Evolutionary conservation across 1,140 invertebrate genomes (phyloP), one percentile per base, ranked within the genome.

Genomic region (Plectrocnemia conspersa): DNA sequence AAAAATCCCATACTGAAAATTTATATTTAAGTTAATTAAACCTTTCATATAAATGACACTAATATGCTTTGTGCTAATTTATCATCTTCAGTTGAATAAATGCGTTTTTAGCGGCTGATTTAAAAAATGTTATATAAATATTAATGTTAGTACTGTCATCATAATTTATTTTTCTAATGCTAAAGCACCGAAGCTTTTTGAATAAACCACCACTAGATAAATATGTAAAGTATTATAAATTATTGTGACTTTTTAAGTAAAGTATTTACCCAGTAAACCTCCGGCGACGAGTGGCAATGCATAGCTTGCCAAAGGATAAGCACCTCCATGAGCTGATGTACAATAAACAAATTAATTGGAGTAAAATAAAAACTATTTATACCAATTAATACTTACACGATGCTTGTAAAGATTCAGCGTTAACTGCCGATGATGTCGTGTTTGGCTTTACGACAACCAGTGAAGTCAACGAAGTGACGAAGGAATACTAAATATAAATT

Each of bases 391-490:
- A 35, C 25, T 45, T 54, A 44, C 55, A 45, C n/a, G 49, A 42
- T 15, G 25, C 46, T 18, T 50, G 44, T 6, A 63, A 21, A 13
- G 59, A 54, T 29, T 64, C 58, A n/a, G 62, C 58, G 22, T 60
- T 50, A 11, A 61, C 56, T 9, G 61, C 54, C n/a, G 61, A 56
- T 3, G 54, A 49, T 3, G 61, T 58, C 5, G 66, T 68, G 60
- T 78, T 80, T 1, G 83, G 83, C 63, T 84, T 85, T 2, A 84
- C 82, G 2, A 86, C 83, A 6, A 86, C 80, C 55, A 87, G 68
- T 0, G 83, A 85, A n/a, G 82, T 85, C 7, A 86, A 66, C 2
- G 82, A 77, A 0, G 83, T 86, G 1, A 87, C 84, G 64, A 87
- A 85, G 9, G 77, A 77, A 61, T 85, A 85, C 79, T 83, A 66